Base-by-base conservation (phyloP, 2,797 vertebrate genomes). In the Chaenodraco wilsoni region DNA sequence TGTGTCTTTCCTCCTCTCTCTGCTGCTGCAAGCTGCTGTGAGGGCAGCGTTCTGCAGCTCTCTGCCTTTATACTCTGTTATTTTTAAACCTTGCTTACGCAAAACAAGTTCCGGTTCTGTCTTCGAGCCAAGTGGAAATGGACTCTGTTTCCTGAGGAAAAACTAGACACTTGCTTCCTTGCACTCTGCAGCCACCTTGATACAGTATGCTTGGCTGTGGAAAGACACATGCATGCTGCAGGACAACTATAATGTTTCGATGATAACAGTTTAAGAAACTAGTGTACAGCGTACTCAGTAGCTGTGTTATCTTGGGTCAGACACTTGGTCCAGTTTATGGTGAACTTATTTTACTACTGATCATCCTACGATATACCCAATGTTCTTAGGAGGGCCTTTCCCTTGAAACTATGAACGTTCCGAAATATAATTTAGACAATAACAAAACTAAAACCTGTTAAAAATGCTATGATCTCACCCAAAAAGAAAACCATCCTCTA, bases 61-160 rank as follows among this genome's bases (percentile, higher is more conserved):
- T 58, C 76, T 65, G 80, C 84, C 90, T 96, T 95, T 96, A 96
- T 95, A 96, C 93, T 85, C 88, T 14, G 92, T 91, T 97, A 97
- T 96, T 96, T 96, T 96, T 96, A 96, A 27, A 92, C 92, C 87
- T 2, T 86, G 73, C 93, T 92, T 95, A 96, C 95, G 96, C 94
- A 96, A 93, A 94, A 94, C 93, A 82, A 86, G 91, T 93, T 95
- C 95, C 95, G 91, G 93, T 94, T 73, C 76, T 77, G 95, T 93
- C 74, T 9, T 1, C 45, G 80, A 88, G 95, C 95, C 95, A 96
- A 95, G 92, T 95, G 96, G 96, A 97, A 96, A 96, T 96, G 94
- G 95, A 95, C 93, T 94, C 90, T 77, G 93, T 94, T 96, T 97
- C 96, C 96, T 96, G 92, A 90, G 91, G 89, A 88, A 91, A 89